Base-by-base conservation (phyloP, 2,113 vertebrate genomes). In the Piaya cayana region DNA sequence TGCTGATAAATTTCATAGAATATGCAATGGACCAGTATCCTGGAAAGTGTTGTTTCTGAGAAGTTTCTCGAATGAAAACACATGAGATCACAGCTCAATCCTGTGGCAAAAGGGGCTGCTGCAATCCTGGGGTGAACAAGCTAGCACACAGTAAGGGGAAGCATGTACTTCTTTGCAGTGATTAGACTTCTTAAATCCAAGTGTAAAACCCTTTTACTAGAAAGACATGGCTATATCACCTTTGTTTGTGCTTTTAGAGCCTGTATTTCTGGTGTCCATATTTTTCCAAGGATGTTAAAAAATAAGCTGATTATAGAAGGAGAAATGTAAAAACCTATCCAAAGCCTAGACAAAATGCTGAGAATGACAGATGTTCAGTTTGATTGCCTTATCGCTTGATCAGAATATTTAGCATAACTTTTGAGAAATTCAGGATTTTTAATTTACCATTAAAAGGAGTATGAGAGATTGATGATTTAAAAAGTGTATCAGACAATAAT, bases 1-100 rank as follows among this genome's bases (percentile, higher is more conserved):
- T 87, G 37, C 36, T 22, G 8, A 72, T 76, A 52, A 87, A 62
- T 5, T 37, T 12, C 21, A 18, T 17, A 79, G n/a, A 50, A 65
- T 63, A 45, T 49, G 49, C 11, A 89, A 34, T 64, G 21, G 17
- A 26, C 2, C 0, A 0, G 2, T 58, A 8, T 32, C 29, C 15
- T 37, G 34, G 7, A 39, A 91, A n/a, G 9, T 4, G 6, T 9
- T 34, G 23, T 52, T 45, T 59, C 37, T 50, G 32, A 71, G 37
- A 39, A 77, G 8, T 34, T 62, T 72, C 34, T 72, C 23, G n/a
- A 12, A 12, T 69, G 71, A 50, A 23, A 79, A 21, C 9, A 34
- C 26, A 12, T 34, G 37, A 77, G 32, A 42, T 86, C 16, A 37
- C 49, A 67, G 36, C 9, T 43, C 45, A 68, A 15, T 19, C 32